Base-by-base conservation (phyloP, 2,888 invertebrate species). In the Phaonia tiefii region DNA sequence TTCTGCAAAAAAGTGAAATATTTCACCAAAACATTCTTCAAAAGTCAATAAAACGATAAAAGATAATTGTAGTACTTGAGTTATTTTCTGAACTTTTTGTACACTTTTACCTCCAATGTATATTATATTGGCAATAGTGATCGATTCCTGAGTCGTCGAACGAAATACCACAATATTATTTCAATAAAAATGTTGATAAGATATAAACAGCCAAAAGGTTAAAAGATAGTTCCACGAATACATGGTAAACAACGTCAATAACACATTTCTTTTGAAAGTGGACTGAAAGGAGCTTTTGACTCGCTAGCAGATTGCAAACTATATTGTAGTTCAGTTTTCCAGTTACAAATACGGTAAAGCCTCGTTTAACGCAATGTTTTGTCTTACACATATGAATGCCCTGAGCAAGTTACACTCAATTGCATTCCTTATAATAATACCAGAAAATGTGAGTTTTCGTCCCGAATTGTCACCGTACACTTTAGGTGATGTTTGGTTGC, bases 201-300 rank as follows among this genome's bases (percentile, higher is more conserved):
- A 60, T 39, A 60, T 58, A 60, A 37, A 20, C 39, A 20, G 39
- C 39, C 60, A 60, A 17, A 60, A 60, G 60, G 39, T 60, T 39
- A 37, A 58, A 58, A 37, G 11, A 37, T 11, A 60, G 39, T 20
- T 51, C 22, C 10, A 7, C 10, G 17, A 5, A 22, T 51, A 22
- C 1, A 51, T 17, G 22, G 22, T 2, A 51, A 51, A 15, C 17
- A 20, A n/a, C 20, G 4, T 37, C 60, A 60, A 60, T 60, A 39
- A 17, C 10, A n/a, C 4, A 8, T 31, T 31, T 31, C 8, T 31
- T 31, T 31, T 31, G 15, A 3, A 58, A 31, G 17, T 39, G 60
- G 2, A 39, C 8, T 60, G 20, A 60, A 60, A 60, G 60, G 39
- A 5, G 60, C 39, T 20, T 39, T 39, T 60, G 20, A 60, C 60